These are phyloP conservation scores for Ophraella communa DNA, from an alignment of 2,888 invertebrate genomes.

Conservation along the genomic window DNA sequence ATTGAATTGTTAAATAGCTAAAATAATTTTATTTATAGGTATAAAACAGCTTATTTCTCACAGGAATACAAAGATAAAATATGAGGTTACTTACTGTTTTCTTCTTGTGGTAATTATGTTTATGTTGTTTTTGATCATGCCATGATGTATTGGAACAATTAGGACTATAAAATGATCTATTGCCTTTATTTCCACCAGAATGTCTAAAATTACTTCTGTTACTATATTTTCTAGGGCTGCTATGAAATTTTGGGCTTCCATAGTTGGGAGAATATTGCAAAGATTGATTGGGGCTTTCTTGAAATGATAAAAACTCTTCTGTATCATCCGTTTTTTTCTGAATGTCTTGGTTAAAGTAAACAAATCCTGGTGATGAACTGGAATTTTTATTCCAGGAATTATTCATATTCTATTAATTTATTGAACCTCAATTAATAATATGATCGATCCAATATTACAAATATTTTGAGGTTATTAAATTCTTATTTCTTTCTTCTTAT, in stretches of 20 bases:
- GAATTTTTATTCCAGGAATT: constrained; percentile 24
- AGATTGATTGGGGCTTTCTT: constrained; percentile 13
- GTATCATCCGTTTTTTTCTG: constrained; percentile 9
- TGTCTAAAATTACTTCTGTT: constrained; percentile 24
- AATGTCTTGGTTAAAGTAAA: constrained; percentile 31
- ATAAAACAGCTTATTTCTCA: no score
- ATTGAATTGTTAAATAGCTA: constrained; percentile 6
- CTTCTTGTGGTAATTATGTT: background rate
- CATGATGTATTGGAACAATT: constrained; percentile 28
- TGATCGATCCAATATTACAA: background rate
- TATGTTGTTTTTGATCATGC: constrained; percentile 13
- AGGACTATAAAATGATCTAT: constrained; percentile 23
- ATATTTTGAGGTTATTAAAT: background rate
- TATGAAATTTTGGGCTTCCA: constrained; percentile 30
- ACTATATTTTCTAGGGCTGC: constrained; percentile 31
- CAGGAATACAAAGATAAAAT: background rate
- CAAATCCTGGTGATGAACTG: constrained; percentile 31
- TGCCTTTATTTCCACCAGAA: constrained; percentile 19
- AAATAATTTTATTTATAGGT: no score
- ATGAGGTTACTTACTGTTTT: background rate
- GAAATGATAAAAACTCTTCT: constrained; percentile 33
- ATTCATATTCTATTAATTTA: constrained; percentile 20
- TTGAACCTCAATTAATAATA: background rate
- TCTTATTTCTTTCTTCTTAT: no score
- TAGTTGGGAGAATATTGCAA: constrained; percentile 19